Evolutionary conservation across 2,797 vertebrate species (phyloP).

Genomic region (Anableps anableps): DNA sequence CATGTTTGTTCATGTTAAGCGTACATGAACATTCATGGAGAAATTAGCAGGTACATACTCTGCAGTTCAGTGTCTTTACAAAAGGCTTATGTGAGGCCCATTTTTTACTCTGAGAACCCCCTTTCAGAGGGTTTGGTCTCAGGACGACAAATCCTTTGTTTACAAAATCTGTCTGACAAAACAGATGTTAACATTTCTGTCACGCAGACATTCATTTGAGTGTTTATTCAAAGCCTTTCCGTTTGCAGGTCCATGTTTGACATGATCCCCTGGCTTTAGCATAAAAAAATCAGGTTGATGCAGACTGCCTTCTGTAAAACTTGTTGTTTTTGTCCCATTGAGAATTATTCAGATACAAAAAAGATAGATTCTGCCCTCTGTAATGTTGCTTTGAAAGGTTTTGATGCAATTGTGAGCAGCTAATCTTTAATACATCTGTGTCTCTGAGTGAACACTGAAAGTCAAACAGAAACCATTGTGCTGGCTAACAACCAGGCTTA

Average conservation of each 20-base stretch:
- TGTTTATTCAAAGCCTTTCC: constrained; percentile 59
- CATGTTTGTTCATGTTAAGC: constrained; percentile 61
- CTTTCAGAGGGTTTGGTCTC: constrained; percentile 52
- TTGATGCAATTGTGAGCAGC: constrained; percentile 25
- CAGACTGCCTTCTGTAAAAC: constrained; percentile 20
- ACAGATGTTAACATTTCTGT: constrained; percentile 64
- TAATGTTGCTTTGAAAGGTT: constrained; percentile 36
- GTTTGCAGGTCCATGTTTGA: constrained; percentile 49
- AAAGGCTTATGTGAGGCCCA: constrained; percentile 37
- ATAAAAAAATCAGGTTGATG: constrained; percentile 28
- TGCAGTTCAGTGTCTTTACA: constrained; percentile 43
- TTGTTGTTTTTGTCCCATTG: constrained; percentile 44
- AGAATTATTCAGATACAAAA: constrained; percentile 31
- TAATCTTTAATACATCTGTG: constrained; percentile 51
- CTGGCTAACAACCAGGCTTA: constrained; percentile 29
- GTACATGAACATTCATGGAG: constrained; percentile 21
- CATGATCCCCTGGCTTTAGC: constrained; percentile 33
- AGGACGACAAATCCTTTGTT: constrained; percentile 66
- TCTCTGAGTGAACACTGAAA: constrained; percentile 24
- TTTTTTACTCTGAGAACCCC: constrained; percentile 55
- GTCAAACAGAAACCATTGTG: constrained; percentile 44
- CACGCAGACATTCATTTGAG: constrained; percentile 56
- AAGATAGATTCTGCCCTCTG: constrained; percentile 13
- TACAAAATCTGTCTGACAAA: constrained; percentile 61
- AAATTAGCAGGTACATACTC: constrained; percentile 35